A percentile compares a stretch with the other conserved stretches of the same genome.
phyloP scores from a whole-genome alignment of 2,113 vertebrate species.

The Cyrtonyx montezumae region DNA sequence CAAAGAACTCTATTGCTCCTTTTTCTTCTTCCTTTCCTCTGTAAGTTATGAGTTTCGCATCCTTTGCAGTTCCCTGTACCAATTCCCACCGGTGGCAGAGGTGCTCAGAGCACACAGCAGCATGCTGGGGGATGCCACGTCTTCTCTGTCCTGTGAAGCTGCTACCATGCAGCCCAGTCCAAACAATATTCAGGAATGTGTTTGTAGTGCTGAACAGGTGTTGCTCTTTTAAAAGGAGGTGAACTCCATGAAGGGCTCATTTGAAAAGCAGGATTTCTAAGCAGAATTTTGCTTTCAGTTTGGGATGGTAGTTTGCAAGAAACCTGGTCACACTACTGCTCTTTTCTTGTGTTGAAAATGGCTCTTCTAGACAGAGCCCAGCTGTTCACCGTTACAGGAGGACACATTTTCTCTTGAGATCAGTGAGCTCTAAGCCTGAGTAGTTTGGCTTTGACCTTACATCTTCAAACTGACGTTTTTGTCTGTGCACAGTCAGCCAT shows the following conservation, averaged over 20 bases:
- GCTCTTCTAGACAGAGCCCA: not conserved
- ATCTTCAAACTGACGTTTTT: not conserved
- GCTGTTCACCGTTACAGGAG: not conserved
- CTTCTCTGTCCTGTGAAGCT: rapidly evolving
- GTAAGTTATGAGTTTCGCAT: not conserved
- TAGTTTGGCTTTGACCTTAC: not conserved
- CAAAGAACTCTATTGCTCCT: not conserved
- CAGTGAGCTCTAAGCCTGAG: not conserved
- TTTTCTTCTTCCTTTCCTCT: not conserved
- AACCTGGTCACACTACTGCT: too few species aligned
- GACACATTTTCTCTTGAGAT: not conserved
- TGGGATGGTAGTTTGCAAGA: not conserved
- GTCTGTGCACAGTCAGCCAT: not conserved
- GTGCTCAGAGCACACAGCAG: not conserved
- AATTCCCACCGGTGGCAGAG: not conserved
- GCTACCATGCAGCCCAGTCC: rapidly evolving
- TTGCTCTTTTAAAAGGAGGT: not conserved
- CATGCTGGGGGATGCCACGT: not conserved
- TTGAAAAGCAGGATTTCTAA: not conserved
- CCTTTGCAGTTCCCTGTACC: not conserved
- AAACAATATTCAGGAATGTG: not conserved
- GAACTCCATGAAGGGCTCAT: not conserved
- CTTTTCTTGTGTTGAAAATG: not conserved
- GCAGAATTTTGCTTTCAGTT: not conserved
- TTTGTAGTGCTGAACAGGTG: not conserved